Base-by-base conservation (phyloP, 2,888 invertebrate genomes). In the Phaonia tiefii region DNA sequence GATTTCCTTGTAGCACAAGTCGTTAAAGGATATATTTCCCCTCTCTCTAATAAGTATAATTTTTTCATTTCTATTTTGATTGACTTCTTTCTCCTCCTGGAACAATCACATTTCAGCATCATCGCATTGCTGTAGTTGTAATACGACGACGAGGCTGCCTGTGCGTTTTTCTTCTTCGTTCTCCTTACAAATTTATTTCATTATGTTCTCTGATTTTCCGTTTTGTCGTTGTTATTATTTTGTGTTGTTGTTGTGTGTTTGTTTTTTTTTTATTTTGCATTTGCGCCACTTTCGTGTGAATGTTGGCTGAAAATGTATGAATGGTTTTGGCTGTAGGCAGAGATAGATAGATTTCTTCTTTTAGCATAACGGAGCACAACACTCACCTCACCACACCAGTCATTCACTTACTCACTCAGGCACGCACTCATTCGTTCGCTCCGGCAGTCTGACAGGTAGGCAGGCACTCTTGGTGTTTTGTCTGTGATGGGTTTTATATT, bases 231-330 rank as follows among this genome's bases (percentile, higher is more conserved):
- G 25, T 65, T 10, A 42, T 31, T 31, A 56, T 76, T 75, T 76
- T 76, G 60, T 31, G n/a, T 72, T 63, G 75, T 65, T 15, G 46
- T 39, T 51, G 42, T 65, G 56, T 7, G 49, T 65, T n/a, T 42
- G 7, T 73, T 42, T 58, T 0, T 49, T 39, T 67, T 72, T 60
- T 8, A 11, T 66, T 73, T 76, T 80, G 72, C 75, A 80, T 80
- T 80, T 80, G 72, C 79, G 79, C 80, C 72, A 79, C 75, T 66
- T 79, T 75, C 67, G 58, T 75, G 44, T 37, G 37, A 42, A 73
- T 74, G 63, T 74, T 70, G 51, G 49, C 31, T 66, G 60, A 60
- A 69, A 67, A 77, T 31, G 31, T 71, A 71, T 58, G 56, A 49
- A 15, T 56, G 46, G n/a, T 46, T 65, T 46, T 54, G 46, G 1